Conservation (phyloP, 2,113 vertebrate genomes). For the Paradoxurus hermaphroditus region DNA sequence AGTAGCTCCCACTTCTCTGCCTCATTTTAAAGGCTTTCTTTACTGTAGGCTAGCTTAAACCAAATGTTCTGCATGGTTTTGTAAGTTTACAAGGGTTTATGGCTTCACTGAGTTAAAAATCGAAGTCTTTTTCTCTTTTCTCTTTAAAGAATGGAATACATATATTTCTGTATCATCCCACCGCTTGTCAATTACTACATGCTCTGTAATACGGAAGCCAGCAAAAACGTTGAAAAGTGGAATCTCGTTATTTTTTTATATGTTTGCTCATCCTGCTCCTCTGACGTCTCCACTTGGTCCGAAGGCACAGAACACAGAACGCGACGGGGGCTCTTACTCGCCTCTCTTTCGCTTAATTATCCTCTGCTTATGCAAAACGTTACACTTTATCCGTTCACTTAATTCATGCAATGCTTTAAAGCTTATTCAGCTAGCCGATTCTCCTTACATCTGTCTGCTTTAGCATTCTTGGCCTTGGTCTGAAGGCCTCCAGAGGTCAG, state of each 20-base stretch:
- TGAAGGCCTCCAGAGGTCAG: slow-evolving; percentile 52
- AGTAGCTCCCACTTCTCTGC: neutral
- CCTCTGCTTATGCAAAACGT: neutral
- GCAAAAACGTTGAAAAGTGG: neutral
- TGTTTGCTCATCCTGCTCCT: slow-evolving; percentile 3
- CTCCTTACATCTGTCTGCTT: neutral
- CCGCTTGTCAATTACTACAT: neutral
- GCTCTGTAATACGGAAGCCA: neutral
- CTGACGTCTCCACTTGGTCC: neutral
- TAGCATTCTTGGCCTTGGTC: slow-evolving; percentile 21
- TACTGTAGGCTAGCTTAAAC: neutral
- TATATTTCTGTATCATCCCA: neutral
- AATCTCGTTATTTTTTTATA: slow-evolving; percentile 31
- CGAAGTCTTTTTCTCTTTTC: neutral
- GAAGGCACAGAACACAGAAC: neutral
- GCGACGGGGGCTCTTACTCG: neutral
- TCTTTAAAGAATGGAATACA: neutral
- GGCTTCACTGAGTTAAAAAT: neutral
- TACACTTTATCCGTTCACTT: neutral
- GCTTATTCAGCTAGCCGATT: slow-evolving; percentile 21
- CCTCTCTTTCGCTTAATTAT: neutral
- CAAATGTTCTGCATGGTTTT: neutral
- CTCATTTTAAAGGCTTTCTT: slow-evolving; percentile 30
- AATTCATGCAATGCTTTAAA: slow-evolving; percentile 44
- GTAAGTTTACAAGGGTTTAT: slow-evolving; percentile 29